Evolutionary conservation across 1,140 invertebrate species (phyloP), one percentile per base, ranked within the genome.

Genomic region (Solenopsis invicta): DNA sequence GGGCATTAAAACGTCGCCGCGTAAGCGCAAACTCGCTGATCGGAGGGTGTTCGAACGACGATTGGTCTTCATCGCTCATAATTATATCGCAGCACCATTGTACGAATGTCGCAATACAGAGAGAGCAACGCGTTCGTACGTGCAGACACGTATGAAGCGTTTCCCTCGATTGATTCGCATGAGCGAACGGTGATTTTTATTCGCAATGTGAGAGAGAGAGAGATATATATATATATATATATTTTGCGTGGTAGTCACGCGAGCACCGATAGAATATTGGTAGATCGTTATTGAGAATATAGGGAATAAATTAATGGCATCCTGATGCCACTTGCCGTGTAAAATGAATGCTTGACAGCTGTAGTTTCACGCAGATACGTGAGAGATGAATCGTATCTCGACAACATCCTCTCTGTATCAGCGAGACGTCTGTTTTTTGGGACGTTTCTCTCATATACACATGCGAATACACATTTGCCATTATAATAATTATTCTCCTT

Each of bases 401-500:
- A 8, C 34, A 8, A 64, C 64, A 59, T 72, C 69, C 54, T 84
- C 69, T 50, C 18, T 2, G 13, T 24, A 84, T 48, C 69, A 84
- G 54, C 80, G 80, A 84, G 54, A 29, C 56, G 80, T 56, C 69
- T 69, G 54, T 74, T 61, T 72, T 50, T 54, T 9, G 56, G 67
- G 59, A 29, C 66, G 59, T 71, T 66, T 80, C 24, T 61, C 69
- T 54, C 61, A 76, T 76, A 81, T 48, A 29, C 59, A 29, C 59
- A 64, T 77, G 48, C 50, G 37, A 50, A 75, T 78, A 66, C n/a
- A 64, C 56, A 75, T 48, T 82, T 87, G 37, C 56, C 59, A 81
- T 62, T 84, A 82, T 69, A 66, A 76, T 21, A 62, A 90, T 85
- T 71, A 76, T 85, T 90, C 66, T 90, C 75, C 88, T 77, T 78